Percentiles rank a stretch among this genome's conserved stretches.
Evolutionary conservation across 2,888 invertebrate genomes (phyloP).

Genomic region (Mythimna impura): DNA sequence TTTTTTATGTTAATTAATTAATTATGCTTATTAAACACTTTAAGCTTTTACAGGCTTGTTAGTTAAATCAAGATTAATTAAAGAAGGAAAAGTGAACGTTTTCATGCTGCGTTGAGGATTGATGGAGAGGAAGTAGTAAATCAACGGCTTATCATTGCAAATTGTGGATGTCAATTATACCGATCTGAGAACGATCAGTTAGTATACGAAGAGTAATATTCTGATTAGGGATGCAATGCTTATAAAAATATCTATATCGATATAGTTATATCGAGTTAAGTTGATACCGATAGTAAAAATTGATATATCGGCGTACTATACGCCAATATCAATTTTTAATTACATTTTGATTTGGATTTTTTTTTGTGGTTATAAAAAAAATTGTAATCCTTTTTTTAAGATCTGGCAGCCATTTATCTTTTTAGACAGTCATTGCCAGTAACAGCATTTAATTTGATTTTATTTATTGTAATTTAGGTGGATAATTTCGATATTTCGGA

Average conservation of each 20-base stretch:
- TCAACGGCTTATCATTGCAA: conserved; percentile 22
- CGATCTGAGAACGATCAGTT: conserved; percentile 27
- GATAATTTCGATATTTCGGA: no score
- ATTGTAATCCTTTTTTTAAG: no score
- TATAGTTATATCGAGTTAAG: no score
- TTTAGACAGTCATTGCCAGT: background rate
- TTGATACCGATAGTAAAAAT: no score
- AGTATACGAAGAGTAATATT: background rate
- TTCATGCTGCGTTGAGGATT: conserved; percentile 9
- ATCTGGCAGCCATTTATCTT: no score
- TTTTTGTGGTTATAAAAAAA: no score
- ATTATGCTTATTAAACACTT: conserved; percentile 54
- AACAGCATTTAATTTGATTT: no score
- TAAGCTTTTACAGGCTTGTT: conserved; percentile 17
- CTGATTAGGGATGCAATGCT: no score
- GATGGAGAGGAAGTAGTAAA: conserved; percentile 33
- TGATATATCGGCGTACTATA: no score
- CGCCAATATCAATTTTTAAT: no score
- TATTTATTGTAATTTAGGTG: background rate
- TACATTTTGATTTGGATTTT: no score
- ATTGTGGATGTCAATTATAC: conserved; percentile 33
- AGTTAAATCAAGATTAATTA: conserved; percentile 38
- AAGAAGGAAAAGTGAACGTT: conserved; percentile 35
- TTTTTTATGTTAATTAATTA: conserved; percentile 48
- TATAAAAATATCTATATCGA: no score